Evolutionary conservation across 2,113 vertebrate genomes (phyloP), one percentile per base, ranked within the genome.

Genomic region (Chrysochloris asiatica): DNA sequence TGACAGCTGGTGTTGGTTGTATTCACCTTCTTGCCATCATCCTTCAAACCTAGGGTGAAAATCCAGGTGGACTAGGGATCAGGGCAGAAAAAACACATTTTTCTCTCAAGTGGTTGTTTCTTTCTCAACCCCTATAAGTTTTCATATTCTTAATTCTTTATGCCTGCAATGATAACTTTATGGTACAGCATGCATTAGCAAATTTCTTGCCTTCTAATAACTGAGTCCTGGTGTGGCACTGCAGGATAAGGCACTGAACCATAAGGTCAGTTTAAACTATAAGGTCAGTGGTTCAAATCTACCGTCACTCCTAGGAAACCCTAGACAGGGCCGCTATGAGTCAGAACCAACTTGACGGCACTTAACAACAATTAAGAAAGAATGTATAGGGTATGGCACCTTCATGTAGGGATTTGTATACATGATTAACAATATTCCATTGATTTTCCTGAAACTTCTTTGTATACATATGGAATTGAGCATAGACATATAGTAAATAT

Each of bases 1-100:
- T 33, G 38, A 67, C 24, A 65, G 17, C 1, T 0, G 13, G 7
- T n/a, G n/a, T 41, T 26, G 2, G 4, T 3, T 0, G 26, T 11
- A 9, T 41, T 26, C 11, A 6, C 45, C 19, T 65, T 30, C n/a
- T 16, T 4, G 76, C 36, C 8, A 12, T 1, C 33, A 30, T 8
- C 8, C 7, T 26, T 26, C 19, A 8, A 7, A 10, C 22, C 69
- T 59, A 3, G 0, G 6, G 56, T 41, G 86, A 76, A 48, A 65
- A n/a, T 28, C 54, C 65, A 75, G 71, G 50, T 17, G n/a, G 63
- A 10, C 33, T 6, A 5, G 4, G 6, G 8, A 7, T 12, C 13
- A 80, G 45, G 22, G 10, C 50, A 16, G 21, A 56, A 78, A 48
- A 56, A 56, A 56, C 8, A 36, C 10, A 43, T 4, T 3, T 36